Base-by-base conservation (phyloP, 2,888 invertebrate genomes). In the Rhodophaea formosa region DNA sequence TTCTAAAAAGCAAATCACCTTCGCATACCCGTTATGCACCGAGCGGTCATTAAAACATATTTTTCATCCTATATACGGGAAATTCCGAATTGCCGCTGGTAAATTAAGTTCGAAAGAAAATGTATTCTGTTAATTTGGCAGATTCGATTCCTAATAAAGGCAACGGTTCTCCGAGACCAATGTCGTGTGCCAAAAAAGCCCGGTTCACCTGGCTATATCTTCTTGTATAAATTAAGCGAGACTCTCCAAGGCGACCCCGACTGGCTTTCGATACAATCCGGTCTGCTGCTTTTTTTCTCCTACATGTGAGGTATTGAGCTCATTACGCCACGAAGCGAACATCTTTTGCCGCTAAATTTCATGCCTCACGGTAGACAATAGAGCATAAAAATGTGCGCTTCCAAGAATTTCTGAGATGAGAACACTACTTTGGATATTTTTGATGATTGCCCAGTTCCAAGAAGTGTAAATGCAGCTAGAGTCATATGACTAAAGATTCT, bases 171-270 rank as follows among this genome's bases (percentile, higher is more conserved):
- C 59, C 69, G 65, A 65, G 70, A 63, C 75, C 81, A 81, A 80
- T 83, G 82, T 64, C 78, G 71, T 77, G 77, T 75, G 77, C 83
- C 79, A 81, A 82, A 83, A 81, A 82, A 77, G 74, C 74, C 74
- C 69, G 69, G 72, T 70, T 68, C 64, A 66, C 68, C 73, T 74
- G 69, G 68, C 65, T 72, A 66, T 68, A 68, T 65, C 62, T 72
- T 72, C 66, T 71, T 62, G 72, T 75, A 76, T 76, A 72, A 71
- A 74, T 75, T 72, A 78, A 78, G 72, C 75, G 75, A 74, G 75
- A 71, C 75, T 72, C 67, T 75, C 70, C 77, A 79, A 79, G 77
- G 75, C 77, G 65, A 77, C 17, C 30, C 46, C 15, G 72, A 66
- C 71, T 65, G 73, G 74, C 74, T 74, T 75, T 78, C 75, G 73